Evolutionary conservation across 2,113 vertebrate genomes (phyloP).

Genomic region (Saguinus imperator): DNA sequence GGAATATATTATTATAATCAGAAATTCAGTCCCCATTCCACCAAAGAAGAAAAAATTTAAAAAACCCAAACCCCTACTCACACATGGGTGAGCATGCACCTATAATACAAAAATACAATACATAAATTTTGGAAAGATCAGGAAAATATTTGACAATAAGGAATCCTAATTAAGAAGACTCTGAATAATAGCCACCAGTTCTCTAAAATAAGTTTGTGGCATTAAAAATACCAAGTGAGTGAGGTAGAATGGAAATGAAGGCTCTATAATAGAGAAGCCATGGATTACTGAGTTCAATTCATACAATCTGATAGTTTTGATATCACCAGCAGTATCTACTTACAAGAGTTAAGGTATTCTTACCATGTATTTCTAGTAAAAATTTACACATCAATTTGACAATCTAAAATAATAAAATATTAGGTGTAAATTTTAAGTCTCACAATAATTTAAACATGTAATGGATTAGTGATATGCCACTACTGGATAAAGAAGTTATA

Average conservation of each 20-base stretch:
- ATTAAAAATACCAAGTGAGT: not conserved
- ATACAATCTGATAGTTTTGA: not conserved
- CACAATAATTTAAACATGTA: conserved; percentile 21
- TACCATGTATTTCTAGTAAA: not conserved
- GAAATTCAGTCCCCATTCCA: not conserved
- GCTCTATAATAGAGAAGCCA: not conserved
- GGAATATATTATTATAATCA: not conserved
- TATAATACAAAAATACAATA: not conserved
- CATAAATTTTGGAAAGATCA: not conserved
- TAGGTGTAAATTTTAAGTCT: conserved; percentile 18
- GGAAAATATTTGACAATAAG: not conserved
- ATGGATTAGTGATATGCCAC: not conserved
- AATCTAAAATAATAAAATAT: conserved; percentile 7
- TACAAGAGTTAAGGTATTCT: not conserved
- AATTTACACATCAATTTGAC: not conserved
- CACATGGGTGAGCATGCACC: not conserved
- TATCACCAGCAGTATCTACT: not conserved
- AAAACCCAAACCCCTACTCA: not conserved
- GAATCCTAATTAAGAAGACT: not conserved
- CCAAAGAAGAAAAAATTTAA: not conserved
- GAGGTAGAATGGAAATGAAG: not conserved
- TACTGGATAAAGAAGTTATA: not conserved
- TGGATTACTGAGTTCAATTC: not conserved
- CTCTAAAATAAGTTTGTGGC: not conserved
- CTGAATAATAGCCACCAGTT: not conserved